phyloP scores from a whole-genome alignment of 2,888 invertebrate genomes.

The Cataglyphis rosenhaueri region DNA sequence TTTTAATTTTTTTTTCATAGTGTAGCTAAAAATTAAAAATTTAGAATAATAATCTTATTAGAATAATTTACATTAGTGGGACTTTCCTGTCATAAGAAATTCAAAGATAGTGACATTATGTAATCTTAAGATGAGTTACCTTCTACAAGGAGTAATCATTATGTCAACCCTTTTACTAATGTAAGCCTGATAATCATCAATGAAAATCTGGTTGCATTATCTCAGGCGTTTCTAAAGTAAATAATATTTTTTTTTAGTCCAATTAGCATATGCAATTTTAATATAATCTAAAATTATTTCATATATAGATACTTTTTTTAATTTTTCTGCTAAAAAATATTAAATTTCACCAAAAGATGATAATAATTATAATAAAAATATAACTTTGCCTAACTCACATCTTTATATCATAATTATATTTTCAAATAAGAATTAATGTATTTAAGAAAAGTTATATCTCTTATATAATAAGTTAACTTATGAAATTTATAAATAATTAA shows the following conservation, averaged over 20 bases:
- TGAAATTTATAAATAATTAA: background rate
- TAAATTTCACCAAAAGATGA: background rate
- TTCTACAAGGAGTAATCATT: slow-evolving; percentile 70
- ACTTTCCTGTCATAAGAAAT: background rate
- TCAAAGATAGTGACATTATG: slow-evolving; percentile 53
- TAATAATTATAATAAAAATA: background rate
- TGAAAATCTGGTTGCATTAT: slow-evolving; percentile 76
- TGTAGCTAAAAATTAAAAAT: background rate
- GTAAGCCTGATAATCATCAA: slow-evolving; percentile 60
- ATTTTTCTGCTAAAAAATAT: background rate
- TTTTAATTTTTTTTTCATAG: background rate
- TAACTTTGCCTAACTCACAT: background rate
- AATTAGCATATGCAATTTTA: background rate
- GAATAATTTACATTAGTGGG: background rate
- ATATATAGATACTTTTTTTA: background rate
- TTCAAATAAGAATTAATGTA: background rate
- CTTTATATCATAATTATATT: background rate
- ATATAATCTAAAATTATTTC: slow-evolving; percentile 4
- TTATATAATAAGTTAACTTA: background rate
- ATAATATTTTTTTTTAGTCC: background rate
- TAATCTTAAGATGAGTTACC: slow-evolving; percentile 70
- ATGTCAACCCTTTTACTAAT: slow-evolving; percentile 59
- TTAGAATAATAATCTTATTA: background rate
- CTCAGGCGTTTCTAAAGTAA: slow-evolving; percentile 67
- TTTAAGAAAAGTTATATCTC: background rate